These are phyloP conservation scores for Alethe castanea DNA, from an alignment of 2,113 vertebrate genomes.

Conservation along the genomic window DNA sequence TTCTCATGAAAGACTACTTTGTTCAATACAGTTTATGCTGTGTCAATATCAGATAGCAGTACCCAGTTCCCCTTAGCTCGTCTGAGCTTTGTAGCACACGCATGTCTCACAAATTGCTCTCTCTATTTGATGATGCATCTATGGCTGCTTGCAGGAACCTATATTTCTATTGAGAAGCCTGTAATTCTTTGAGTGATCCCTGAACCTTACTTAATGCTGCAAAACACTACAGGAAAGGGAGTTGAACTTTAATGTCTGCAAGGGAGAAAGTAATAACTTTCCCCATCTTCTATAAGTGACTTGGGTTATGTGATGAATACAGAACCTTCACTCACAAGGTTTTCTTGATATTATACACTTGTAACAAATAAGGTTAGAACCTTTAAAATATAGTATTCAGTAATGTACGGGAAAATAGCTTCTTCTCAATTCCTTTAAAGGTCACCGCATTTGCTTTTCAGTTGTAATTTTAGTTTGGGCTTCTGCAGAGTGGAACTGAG, in stretches of 20 bases:
- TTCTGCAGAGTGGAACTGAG: slow-evolving; percentile 55
- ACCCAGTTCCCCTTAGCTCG: not conserved
- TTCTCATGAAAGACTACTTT: not conserved
- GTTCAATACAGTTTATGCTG: slow-evolving; percentile 5
- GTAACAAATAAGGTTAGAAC: slow-evolving; percentile 84
- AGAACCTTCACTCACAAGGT: slow-evolving; percentile 72
- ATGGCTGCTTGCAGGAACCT: slow-evolving; percentile 57
- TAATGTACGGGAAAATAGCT: slow-evolving; percentile 77
- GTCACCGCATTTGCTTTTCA: slow-evolving; percentile 79
- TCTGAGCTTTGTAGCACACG: not conserved
- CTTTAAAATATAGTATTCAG: slow-evolving; percentile 85
- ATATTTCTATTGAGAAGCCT: slow-evolving; percentile 64
- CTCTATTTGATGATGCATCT: not conserved
- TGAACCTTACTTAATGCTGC: slow-evolving; percentile 76
- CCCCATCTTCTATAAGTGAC: slow-evolving; percentile 66
- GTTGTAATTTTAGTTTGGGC: slow-evolving; percentile 65
- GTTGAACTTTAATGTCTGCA: slow-evolving; percentile 76
- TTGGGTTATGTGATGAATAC: slow-evolving; percentile 67
- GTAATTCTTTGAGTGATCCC: slow-evolving; percentile 67
- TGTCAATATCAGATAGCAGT: not conserved
- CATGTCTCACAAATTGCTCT: slow-evolving; percentile 25
- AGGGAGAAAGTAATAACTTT: slow-evolving; percentile 79
- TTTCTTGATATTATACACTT: slow-evolving; percentile 77
- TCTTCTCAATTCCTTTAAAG: slow-evolving; percentile 80
- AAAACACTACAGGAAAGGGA: slow-evolving; percentile 61